Percentiles rank a stretch among this genome's conserved stretches.
These are phyloP conservation scores for Aphidoletes aphidimyza DNA, from an alignment of 2,888 invertebrate species.

Conservation along the genomic window DNA sequence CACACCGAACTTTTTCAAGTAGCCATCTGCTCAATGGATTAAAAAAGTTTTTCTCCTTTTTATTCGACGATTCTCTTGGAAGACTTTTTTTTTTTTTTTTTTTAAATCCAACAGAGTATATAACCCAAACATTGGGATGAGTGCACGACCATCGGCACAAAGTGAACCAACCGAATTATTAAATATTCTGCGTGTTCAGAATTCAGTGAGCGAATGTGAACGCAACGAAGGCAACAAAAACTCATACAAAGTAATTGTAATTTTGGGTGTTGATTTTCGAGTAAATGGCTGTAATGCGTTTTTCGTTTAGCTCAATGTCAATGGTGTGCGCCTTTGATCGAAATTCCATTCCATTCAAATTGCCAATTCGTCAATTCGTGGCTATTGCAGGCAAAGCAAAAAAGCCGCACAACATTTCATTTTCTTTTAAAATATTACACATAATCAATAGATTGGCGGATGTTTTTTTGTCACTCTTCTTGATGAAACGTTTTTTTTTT, in stretches of 20 bases:
- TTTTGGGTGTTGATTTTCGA: conserved; percentile 39
- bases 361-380: neutral
- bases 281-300: conserved; percentile 31
- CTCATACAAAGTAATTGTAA: conserved; percentile 6
- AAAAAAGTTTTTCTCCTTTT: conserved; percentile 31
- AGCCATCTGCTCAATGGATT: conserved; percentile 53
- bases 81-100: too few species aligned
- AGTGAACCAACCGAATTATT: neutral
- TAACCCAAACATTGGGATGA: neutral
- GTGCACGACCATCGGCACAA: neutral
- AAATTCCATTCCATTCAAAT: neutral
- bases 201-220: neutral
- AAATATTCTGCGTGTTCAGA: neutral
- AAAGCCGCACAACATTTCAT: neutral
- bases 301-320: neutral
- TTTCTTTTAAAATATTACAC: neutral
- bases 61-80: neutral
- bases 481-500: neutral
- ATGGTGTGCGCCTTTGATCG: neutral
- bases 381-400: neutral
- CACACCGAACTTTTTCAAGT: conserved; percentile 19
- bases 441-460: neutral
- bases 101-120: neutral
- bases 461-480: neutral
- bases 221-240: neutral